Base-by-base conservation (phyloP, 2,888 invertebrate genomes). In the Syritta pipiens region DNA sequence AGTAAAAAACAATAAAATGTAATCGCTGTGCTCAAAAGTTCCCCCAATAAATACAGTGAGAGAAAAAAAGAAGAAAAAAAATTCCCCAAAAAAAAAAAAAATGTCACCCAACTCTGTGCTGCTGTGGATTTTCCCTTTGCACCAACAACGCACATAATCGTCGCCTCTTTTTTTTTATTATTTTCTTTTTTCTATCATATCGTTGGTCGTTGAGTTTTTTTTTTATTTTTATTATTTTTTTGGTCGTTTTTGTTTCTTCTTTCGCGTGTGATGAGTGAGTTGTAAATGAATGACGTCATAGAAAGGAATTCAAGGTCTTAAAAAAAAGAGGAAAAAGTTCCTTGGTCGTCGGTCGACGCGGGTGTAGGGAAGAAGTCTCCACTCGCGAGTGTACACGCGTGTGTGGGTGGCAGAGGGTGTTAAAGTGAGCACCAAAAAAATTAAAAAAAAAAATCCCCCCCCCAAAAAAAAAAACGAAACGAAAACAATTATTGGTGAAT, bases 301-400 rank as follows among this genome's bases (percentile, higher is more conserved):
- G 83, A 84, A 87, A 84, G 83, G 81, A 85, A 86, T 87, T 88
- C 87, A 88, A 87, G 87, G 88, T 86, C 88, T 84, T 83, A 83
- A 83, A 79, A 68, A 68, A 65, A 42, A 7, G 10, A 65, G 9
- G 24, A 75, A 77, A 48, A 55, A 28, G 49, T 59, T 48, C 26
- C 26, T 57, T 22, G 20, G 22, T 22, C 44, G 44, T 24, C 17
- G 19, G n/a, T n/a, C n/a, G n/a, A 14, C 14, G 40, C 53, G 53
- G 44, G 32, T 65, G n/a, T n/a, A n/a, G n/a, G 42, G 44, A 40
- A 63, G 51, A 63, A 17, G 14, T 63, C n/a, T 28, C 32, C 7
- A 10, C 6, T 17, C 51, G 12, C 32, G 14, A 17, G 0, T 17
- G n/a, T n/a, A n/a, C n/a, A n/a, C n/a, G 7, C 9, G 20, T 5